Conservation (phyloP, 2,797 vertebrate genomes). For the Mallotus villosus region DNA sequence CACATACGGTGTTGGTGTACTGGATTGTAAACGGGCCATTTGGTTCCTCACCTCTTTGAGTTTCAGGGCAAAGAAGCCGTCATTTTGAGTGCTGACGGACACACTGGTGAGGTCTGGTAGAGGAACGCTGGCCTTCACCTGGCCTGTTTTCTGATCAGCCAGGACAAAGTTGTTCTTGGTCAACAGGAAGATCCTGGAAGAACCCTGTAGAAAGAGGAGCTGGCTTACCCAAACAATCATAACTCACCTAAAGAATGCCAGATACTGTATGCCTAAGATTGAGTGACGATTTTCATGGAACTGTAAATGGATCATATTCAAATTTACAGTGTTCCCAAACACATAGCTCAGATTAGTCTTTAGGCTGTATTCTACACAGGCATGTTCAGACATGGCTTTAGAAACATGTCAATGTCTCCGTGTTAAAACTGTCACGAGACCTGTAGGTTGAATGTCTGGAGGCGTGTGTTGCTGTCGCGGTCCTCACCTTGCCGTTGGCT, state of each 20-base stretch:
- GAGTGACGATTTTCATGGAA: no score
- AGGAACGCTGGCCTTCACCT: conserved; percentile 92
- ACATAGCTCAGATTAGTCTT: no score
- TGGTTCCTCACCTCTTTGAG: conserved; percentile 87
- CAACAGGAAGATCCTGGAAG: conserved; percentile 90
- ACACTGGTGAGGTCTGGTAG: conserved; percentile 90
- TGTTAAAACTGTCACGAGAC: no score
- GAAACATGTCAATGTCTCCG: no score
- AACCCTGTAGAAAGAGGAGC: conserved; percentile 72
- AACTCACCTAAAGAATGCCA: no score
- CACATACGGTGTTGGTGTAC: background rate
- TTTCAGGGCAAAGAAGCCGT: conserved; percentile 94
- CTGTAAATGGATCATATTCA: no score
- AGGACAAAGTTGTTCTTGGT: conserved; percentile 92
- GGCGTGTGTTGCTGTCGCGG: background rate
- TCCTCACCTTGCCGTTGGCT: conserved; percentile 92
- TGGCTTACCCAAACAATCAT: no score
- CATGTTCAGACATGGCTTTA: no score
- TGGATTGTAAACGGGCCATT: background rate
- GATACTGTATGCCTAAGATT: no score
- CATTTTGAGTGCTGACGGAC: conserved; percentile 92
- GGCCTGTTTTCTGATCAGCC: conserved; percentile 96
- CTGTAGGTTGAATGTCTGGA: no score
- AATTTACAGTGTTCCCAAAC: no score
- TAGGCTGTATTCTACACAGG: no score